Evolutionary conservation across 2,888 invertebrate genomes (phyloP).

Genomic region (Ptychoptera contaminata): DNA sequence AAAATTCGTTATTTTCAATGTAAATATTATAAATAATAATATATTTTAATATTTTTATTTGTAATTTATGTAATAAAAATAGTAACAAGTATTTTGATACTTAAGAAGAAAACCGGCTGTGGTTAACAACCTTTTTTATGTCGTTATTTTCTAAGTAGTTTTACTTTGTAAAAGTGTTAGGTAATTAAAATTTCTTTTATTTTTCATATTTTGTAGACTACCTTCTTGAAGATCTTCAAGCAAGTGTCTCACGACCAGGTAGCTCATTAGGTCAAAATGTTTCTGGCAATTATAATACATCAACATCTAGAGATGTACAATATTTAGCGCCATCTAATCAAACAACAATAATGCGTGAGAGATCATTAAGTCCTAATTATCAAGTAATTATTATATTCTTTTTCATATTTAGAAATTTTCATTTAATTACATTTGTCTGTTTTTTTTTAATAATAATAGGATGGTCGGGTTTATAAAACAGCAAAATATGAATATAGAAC

Average conservation of each 20-base stretch:
- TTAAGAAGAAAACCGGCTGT: no score
- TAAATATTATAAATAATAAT: no score
- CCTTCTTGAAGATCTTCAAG: constrained; percentile 14
- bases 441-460: constrained; percentile 17
- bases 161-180: no score
- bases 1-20: no score
- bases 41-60: no score
- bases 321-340: constrained; percentile 13
- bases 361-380: constrained; percentile 12
- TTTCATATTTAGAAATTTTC: no score
- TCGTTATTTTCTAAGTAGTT: no score
- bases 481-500: constrained; percentile 28
- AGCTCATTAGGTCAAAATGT: constrained; percentile 6
- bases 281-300: constrained; percentile 1
- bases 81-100: no score
- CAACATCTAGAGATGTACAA: constrained; percentile 11
- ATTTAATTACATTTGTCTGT: background rate
- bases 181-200: no score
- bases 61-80: background rate
- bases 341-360: constrained; percentile 12
- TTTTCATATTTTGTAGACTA: constrained; percentile 10
- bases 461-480: constrained; percentile 26
- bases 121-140: no score
- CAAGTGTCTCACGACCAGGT: constrained; percentile 11
- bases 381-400: no score